Evolutionary conservation across 2,113 vertebrate species (phyloP).

Genomic region (Pyrgilauda ruficollis): DNA sequence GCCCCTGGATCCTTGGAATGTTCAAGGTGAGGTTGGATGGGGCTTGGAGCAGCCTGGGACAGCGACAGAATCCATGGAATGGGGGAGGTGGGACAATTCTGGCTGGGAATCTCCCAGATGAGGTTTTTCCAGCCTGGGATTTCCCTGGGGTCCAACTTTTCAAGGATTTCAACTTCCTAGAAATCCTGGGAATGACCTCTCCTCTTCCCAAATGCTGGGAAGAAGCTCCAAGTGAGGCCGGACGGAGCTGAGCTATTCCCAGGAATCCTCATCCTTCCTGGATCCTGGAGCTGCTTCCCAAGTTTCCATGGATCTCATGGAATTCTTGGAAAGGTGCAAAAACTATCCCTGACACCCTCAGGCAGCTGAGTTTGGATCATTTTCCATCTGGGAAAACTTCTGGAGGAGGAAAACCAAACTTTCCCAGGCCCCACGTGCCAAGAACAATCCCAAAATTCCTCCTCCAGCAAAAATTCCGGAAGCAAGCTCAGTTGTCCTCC

Average conservation of each 20-base stretch:
- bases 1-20: not conserved
- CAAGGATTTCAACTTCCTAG: not conserved
- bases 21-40: not conserved
- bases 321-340: accelerated
- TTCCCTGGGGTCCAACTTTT: not conserved
- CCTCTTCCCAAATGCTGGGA: not conserved
- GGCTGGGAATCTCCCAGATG: not conserved
- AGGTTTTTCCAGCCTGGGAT: not conserved
- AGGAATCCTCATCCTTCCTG: not conserved
- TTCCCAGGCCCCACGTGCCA: not conserved
- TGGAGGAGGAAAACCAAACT: not conserved
- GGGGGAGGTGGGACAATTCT: not conserved
- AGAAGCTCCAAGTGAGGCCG: not conserved
- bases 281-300: not conserved
- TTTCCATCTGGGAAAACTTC: not conserved
- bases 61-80: not conserved
- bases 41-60: not conserved
- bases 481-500: not conserved
- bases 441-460: not conserved
- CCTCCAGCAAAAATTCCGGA: not conserved
- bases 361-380: not conserved
- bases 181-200: not conserved
- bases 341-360: not conserved
- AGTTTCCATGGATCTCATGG: accelerated
- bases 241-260: not conserved